These are phyloP conservation scores for Melieria picta DNA, from an alignment of 2,888 invertebrate species.

Conservation along the genomic window DNA sequence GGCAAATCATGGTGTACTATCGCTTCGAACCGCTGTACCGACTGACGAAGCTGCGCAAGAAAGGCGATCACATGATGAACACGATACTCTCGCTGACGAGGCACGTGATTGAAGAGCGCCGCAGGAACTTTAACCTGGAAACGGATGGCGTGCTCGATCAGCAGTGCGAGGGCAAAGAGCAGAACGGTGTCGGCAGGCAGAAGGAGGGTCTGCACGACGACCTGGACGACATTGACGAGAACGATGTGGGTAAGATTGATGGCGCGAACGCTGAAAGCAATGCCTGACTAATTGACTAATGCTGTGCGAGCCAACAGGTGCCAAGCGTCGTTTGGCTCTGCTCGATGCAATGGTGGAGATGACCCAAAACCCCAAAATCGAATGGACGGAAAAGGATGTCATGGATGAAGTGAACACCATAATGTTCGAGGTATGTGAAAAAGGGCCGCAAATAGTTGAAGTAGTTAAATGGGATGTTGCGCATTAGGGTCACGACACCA, in stretches of 20 bases:
- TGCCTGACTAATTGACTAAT: slow-evolving; percentile 12
- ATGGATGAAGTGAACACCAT: slow-evolving; percentile 89
- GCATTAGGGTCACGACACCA: slow-evolving; percentile 80
- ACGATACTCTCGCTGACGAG: slow-evolving; percentile 81
- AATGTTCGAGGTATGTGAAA: slow-evolving; percentile 77
- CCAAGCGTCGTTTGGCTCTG: slow-evolving; percentile 86
- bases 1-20: slow-evolving; percentile 80
- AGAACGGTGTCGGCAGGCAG: slow-evolving; percentile 47
- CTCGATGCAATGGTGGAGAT: slow-evolving; percentile 89
- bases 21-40: slow-evolving; percentile 78
- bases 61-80: slow-evolving; percentile 74
- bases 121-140: slow-evolving; percentile 68
- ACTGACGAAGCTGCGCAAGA: slow-evolving; percentile 74
- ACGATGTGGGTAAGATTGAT: slow-evolving; percentile 72
- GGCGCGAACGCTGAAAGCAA: background rate
- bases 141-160: slow-evolving; percentile 56
- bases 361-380: slow-evolving; percentile 76
- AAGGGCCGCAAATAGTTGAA: background rate
- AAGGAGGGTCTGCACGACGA: slow-evolving; percentile 76
- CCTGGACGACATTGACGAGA: slow-evolving; percentile 82
- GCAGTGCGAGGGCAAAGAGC: slow-evolving; percentile 11
- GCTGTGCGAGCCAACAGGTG: slow-evolving; percentile 67
- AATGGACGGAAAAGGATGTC: slow-evolving; percentile 80
- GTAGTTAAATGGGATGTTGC: too few species aligned
- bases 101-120: slow-evolving; percentile 73